Evolutionary conservation across 2,888 invertebrate species (phyloP).

Genomic region (Dasysyrphus tricinctus): DNA sequence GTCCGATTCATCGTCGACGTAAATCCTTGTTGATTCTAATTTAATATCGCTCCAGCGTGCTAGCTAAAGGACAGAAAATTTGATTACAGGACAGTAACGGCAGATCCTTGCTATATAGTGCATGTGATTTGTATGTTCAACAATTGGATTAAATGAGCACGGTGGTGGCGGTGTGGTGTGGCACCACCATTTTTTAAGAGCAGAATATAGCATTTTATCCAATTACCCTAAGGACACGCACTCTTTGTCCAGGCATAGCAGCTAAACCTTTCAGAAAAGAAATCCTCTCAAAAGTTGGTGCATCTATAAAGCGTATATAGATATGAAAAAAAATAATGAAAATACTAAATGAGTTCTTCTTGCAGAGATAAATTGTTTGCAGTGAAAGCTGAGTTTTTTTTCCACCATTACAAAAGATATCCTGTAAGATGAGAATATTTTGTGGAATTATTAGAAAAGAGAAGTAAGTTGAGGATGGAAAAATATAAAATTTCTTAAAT

Average conservation of each 20-base stretch:
- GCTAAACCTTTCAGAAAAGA: constrained; percentile 17
- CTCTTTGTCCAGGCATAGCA: constrained; percentile 1
- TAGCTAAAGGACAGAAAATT: constrained; percentile 59
- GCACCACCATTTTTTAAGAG: not conserved
- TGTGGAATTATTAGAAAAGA: not conserved
- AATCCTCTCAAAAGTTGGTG: not conserved
- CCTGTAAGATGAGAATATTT: not conserved
- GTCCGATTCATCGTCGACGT: constrained; percentile 22
- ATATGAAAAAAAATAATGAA: not conserved
- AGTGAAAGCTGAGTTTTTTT: not conserved
- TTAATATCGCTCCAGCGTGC: constrained; percentile 52
- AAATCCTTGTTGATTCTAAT: constrained; percentile 66
- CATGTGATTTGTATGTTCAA: constrained; percentile 61
- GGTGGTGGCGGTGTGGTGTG: not conserved
- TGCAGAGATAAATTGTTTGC: not conserved
- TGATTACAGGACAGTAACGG: constrained; percentile 50
- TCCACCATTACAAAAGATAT: not conserved
- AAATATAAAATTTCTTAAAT: not conserved
- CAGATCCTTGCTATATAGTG: constrained; percentile 38
- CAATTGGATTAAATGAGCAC: constrained; percentile 64
- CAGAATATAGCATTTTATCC: constrained; percentile 34
- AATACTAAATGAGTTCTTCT: not conserved
- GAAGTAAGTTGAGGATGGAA: not conserved
- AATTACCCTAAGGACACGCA: constrained; percentile 49
- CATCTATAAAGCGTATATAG: not conserved